Base-by-base conservation (phyloP, 2,113 vertebrate species). In the Cnemophilus loriae region DNA sequence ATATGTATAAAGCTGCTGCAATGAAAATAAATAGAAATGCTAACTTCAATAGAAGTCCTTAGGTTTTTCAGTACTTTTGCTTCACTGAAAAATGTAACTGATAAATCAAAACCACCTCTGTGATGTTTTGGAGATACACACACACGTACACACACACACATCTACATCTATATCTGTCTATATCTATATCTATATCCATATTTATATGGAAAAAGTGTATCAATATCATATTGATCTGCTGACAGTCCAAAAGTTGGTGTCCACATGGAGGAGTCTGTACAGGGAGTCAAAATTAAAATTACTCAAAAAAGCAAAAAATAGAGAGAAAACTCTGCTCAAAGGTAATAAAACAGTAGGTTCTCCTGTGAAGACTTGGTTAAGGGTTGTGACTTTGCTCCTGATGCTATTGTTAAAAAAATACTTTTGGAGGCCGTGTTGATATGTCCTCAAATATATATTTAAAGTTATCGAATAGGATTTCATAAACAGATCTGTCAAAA, bases 351-450 rank as follows among this genome's bases (percentile, higher is more conserved):
- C 15, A n/a, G 15, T 13, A 69, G 12, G 33, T 39, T 64, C 23
- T 70, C 21, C 30, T 60, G 13, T 17, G 11, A 42, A 44, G 15
- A 37, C 23, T 42, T 6, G 10, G 13, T 47, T 30, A 65, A 78
- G 6, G 4, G 24, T 28, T 78, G 35, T 52, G 28, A 39, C 11
- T 70, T 85, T 82, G 3, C 3, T 57, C 9, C 16, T 67, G 46
- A 53, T 10, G 18, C 13, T 42, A 6, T 12, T 41, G 3, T 6
- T 28, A 26, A 78, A 69, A 30, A 78, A 47, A 56, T 26, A 20
- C 1, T 47, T 77, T 68, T 56, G 30, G 7, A 55, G 7, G 3
- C 3, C 9, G 6, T 41, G 13, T 33, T 0, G 0, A 47, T 21
- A 44, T 26, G 17, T 57, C 6, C 6, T 65, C 18, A 70, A 70